Conservation (phyloP, 2,797 vertebrate species). For the Diplodus puntazzo region DNA sequence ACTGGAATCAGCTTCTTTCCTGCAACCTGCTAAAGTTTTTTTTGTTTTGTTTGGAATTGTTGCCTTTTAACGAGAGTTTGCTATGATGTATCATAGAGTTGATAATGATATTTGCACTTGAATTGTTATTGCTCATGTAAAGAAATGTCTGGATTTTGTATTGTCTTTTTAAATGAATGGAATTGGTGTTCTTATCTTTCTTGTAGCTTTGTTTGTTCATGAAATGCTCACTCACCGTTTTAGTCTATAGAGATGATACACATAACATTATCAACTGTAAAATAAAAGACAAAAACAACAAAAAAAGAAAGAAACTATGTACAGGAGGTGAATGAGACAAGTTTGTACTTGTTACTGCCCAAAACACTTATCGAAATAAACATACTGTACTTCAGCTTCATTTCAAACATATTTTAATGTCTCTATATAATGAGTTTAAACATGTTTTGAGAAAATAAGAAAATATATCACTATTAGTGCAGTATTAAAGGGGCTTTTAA, state of each 20-base stretch:
- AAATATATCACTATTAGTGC: slow-evolving; percentile 10
- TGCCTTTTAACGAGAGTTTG: slow-evolving; percentile 84
- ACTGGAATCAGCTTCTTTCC: slow-evolving; percentile 59
- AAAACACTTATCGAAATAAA: slow-evolving; percentile 83
- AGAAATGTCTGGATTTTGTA: slow-evolving; percentile 98
- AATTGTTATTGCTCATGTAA: slow-evolving; percentile 97
- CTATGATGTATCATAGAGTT: slow-evolving; percentile 91
- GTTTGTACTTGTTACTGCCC: slow-evolving; percentile 80
- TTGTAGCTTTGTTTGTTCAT: slow-evolving; percentile 81
- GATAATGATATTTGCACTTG: slow-evolving; percentile 99
- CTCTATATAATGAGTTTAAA: slow-evolving; percentile 37
- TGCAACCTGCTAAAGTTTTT: slow-evolving; percentile 66
- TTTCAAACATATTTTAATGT: slow-evolving; percentile 74
- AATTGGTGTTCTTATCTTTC: slow-evolving; percentile 86
- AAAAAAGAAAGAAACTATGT: slow-evolving; percentile 54
- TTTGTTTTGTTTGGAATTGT: slow-evolving; percentile 48
- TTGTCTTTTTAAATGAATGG: slow-evolving; percentile 93
- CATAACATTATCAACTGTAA: slow-evolving; percentile 78
- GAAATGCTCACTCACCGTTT: slow-evolving; percentile 79
- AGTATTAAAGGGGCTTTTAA: slow-evolving; percentile 14
- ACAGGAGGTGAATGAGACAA: slow-evolving; percentile 78
- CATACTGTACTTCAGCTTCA: slow-evolving; percentile 81
- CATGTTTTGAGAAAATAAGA: slow-evolving; percentile 21
- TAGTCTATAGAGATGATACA: slow-evolving; percentile 80
- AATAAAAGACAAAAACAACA: slow-evolving; percentile 27